phyloP scores from a whole-genome alignment of 2,797 vertebrate genomes.

The Artibeus jamaicensis region DNA sequence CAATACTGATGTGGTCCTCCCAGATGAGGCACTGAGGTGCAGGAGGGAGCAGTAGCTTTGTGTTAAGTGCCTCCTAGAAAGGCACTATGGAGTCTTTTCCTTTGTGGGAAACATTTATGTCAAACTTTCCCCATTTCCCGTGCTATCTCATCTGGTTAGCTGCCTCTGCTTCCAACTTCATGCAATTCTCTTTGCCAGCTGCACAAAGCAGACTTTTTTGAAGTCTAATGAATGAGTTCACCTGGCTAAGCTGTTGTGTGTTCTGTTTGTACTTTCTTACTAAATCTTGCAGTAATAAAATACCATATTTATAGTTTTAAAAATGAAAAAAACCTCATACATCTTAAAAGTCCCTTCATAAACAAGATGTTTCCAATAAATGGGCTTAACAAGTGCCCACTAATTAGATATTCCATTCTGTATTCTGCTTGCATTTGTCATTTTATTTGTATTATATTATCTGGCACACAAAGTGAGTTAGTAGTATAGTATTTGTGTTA shows the following conservation, averaged over 20 bases:
- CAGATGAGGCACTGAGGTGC: background rate
- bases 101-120: constrained; percentile 69
- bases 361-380: constrained; percentile 76
- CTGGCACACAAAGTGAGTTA: constrained; percentile 75
- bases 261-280: constrained; percentile 68
- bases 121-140: constrained; percentile 70
- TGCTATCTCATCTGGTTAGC: constrained; percentile 73
- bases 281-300: constrained; percentile 78
- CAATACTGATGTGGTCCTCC: constrained; percentile 67
- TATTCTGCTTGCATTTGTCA: constrained; percentile 65
- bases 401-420: constrained; percentile 57
- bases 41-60: constrained; percentile 32
- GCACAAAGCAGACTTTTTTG: constrained; percentile 73
- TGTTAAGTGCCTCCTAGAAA: constrained; percentile 77
- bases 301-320: constrained; percentile 79
- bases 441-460: constrained; percentile 65
- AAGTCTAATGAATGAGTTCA: constrained; percentile 72
- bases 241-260: background rate
- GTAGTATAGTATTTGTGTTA: constrained; percentile 66
- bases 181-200: constrained; percentile 74
- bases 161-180: constrained; percentile 73
- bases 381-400: constrained; percentile 76
- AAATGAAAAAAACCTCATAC: constrained; percentile 77
- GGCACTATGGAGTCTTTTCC: constrained; percentile 75
- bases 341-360: constrained; percentile 75